Percentiles rank a stretch among this genome's conserved stretches.
phyloP scores from a whole-genome alignment of 1,140 invertebrate species.

The Aphaenogaster ashmeadi region DNA sequence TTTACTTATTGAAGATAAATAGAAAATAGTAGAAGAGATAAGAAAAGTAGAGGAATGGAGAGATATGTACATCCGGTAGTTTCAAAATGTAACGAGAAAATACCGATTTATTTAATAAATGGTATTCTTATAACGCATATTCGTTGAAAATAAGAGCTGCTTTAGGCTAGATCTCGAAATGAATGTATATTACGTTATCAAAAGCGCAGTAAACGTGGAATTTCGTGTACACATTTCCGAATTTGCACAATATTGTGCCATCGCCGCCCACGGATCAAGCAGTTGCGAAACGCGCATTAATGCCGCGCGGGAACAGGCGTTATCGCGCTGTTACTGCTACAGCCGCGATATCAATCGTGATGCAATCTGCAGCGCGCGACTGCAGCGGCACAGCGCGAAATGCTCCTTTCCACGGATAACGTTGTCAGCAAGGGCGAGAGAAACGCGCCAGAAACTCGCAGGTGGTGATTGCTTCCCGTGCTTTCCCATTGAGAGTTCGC shows the following conservation, averaged over 20 bases:
- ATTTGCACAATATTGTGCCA: constrained; percentile 16
- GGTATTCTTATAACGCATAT: background rate
- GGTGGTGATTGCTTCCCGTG: background rate
- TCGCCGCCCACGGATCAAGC: background rate
- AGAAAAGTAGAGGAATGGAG: background rate
- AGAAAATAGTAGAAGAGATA: background rate
- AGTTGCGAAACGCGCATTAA: constrained; percentile 35
- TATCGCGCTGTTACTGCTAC: background rate
- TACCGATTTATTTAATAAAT: background rate
- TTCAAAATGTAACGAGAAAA: background rate
- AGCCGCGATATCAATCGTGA: constrained; percentile 10
- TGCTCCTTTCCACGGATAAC: constrained; percentile 31
- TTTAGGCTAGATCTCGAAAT: background rate
- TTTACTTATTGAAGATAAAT: background rate
- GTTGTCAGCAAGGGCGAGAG: constrained; percentile 4
- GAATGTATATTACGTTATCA: background rate
- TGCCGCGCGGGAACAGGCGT: constrained; percentile 7
- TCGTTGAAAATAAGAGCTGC: background rate
- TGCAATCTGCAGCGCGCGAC: constrained; percentile 24
- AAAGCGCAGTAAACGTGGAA: background rate
- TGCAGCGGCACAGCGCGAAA: constrained; percentile 16
- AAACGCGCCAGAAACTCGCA: constrained; percentile 43
- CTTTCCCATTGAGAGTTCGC: constrained; percentile 37
- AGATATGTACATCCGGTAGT: background rate
- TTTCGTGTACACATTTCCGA: background rate